Evolutionary conservation across 2,888 invertebrate species (phyloP).

Genomic region (Perizoma affinitatum): DNA sequence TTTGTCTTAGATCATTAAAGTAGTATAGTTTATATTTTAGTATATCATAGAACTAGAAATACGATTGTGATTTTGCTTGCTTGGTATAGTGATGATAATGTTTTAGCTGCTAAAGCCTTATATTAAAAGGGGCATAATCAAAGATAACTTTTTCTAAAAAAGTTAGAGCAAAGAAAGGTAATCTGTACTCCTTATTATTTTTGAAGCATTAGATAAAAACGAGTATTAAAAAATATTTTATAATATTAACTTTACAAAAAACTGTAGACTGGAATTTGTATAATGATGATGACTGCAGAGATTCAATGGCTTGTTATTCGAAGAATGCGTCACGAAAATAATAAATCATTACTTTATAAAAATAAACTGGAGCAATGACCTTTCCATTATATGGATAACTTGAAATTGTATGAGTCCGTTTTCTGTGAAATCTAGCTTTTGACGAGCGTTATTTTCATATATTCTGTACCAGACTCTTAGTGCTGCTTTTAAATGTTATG

Average conservation of each 20-base stretch:
- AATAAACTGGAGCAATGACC: slow-evolving; percentile 45
- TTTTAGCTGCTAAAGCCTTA: too few relatives aligned
- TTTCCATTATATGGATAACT: slow-evolving; percentile 31
- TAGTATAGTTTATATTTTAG: too few relatives aligned
- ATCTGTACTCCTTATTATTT: too few relatives aligned
- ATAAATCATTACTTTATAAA: slow-evolving; percentile 64
- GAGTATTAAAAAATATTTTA: background rate
- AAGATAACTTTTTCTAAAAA: too few relatives aligned
- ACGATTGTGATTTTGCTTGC: too few relatives aligned
- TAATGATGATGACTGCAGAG: slow-evolving; percentile 67
- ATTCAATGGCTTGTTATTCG: slow-evolving; percentile 60
- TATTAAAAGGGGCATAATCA: too few relatives aligned
- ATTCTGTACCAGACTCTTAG: slow-evolving; percentile 1
- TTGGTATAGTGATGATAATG: too few relatives aligned
- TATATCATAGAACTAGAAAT: too few relatives aligned
- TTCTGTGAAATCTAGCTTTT: slow-evolving; percentile 29
- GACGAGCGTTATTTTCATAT: slow-evolving; percentile 35
- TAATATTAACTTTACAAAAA: background rate
- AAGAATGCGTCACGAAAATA: slow-evolving; percentile 70
- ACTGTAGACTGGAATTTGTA: background rate
- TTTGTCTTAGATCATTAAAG: slow-evolving; percentile 31
- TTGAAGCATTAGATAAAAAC: background rate
- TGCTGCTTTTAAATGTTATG: too few relatives aligned
- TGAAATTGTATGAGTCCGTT: slow-evolving; percentile 32
- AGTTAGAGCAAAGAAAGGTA: too few relatives aligned